phyloP scores from a whole-genome alignment of 2,888 invertebrate genomes.

The Odontocolon sp. region DNA sequence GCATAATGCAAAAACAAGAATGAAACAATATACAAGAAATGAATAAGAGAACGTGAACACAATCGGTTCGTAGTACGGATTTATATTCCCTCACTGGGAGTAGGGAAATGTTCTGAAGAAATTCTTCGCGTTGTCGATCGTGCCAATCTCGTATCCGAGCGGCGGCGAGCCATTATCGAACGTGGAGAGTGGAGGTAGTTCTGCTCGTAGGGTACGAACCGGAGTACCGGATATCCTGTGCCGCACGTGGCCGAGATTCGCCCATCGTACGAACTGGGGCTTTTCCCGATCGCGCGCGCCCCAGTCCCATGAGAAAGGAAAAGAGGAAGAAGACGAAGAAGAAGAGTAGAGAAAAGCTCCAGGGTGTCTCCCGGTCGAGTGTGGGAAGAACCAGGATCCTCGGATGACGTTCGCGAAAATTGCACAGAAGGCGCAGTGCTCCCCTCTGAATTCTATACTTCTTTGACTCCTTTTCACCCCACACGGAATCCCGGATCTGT shows the following conservation, averaged over 20 bases:
- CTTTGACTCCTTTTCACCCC: conserved; percentile 1
- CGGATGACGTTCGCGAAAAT: conserved; percentile 40
- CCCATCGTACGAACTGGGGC: conserved; percentile 33
- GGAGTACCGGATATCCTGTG: conserved; percentile 57
- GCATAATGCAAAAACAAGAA: no score
- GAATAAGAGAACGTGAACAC: no score
- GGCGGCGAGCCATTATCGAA: conserved; percentile 50
- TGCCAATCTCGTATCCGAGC: conserved; percentile 54
- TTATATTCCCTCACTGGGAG: no score
- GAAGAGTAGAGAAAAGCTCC: conserved; percentile 42
- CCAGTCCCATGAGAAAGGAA: conserved; percentile 13
- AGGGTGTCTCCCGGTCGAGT: conserved; percentile 30
- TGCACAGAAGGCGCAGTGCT: conserved; percentile 35
- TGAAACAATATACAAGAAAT: no score
- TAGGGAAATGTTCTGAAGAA: conserved; percentile 28
- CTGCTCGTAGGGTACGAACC: conserved; percentile 28
- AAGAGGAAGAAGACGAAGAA: no score
- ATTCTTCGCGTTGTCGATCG: conserved; percentile 41
- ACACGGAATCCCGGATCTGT: conserved; percentile 9
- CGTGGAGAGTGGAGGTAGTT: conserved; percentile 47
- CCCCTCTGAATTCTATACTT: conserved; percentile 43
- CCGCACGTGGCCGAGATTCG: conserved; percentile 59
- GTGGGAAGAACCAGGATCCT: neutral
- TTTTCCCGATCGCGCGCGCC: conserved; percentile 38
- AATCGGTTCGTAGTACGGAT: no score